phyloP scores from a whole-genome alignment of 2,113 vertebrate genomes.

The Psittacula cyanocephala region DNA sequence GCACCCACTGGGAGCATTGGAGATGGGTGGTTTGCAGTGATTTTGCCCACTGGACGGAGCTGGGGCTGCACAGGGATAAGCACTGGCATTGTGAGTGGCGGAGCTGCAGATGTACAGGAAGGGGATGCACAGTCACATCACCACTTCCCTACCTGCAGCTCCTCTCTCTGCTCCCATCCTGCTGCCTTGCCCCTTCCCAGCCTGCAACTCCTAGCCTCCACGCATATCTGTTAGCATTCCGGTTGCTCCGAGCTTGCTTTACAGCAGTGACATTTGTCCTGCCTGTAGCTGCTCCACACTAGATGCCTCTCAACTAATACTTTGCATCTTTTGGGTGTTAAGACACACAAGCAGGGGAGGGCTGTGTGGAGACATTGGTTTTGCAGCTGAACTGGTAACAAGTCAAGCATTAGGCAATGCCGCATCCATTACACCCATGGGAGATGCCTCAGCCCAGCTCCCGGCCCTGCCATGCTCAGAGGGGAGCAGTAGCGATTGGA shows the following conservation, averaged over 20 bases:
- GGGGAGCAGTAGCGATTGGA: neutral
- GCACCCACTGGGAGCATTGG: neutral
- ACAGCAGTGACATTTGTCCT: neutral
- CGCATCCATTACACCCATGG: rapidly evolving
- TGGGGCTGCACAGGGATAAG: neutral
- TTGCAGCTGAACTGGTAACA: neutral
- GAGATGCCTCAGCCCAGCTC: neutral
- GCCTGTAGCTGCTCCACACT: neutral
- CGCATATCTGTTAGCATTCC: neutral
- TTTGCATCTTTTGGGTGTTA: neutral
- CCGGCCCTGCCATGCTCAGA: rapidly evolving
- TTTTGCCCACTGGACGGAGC: rapidly evolving
- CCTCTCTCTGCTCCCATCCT: neutral
- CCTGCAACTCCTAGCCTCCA: neutral
- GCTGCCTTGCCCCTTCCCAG: neutral
- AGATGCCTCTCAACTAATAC: neutral
- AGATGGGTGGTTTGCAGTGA: rapidly evolving
- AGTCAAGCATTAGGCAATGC: neutral
- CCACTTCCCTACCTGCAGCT: neutral
- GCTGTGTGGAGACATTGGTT: neutral
- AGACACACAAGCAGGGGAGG: neutral
- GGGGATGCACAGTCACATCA: neutral
- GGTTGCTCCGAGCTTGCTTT: neutral
- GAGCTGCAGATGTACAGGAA: neutral
- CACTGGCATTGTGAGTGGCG: rapidly evolving